A percentile compares a stretch with the other conserved stretches of the same genome.
Conservation (phyloP, 2,113 vertebrate genomes). For the Kryptolebias marmoratus region DNA sequence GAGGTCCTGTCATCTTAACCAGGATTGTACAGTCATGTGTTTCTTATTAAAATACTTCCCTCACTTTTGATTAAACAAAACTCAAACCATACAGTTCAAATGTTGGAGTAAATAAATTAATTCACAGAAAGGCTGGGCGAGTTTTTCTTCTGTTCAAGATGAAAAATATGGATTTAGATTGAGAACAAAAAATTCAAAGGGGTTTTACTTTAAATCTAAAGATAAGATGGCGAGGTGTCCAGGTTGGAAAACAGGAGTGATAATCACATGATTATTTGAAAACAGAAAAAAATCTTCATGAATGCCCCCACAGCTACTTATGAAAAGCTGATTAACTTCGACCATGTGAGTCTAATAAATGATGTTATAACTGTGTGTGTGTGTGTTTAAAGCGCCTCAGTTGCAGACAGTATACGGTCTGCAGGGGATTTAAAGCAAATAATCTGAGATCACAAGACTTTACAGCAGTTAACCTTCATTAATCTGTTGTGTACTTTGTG, state of each 20-base stretch:
- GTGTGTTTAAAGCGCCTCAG: constrained; percentile 36
- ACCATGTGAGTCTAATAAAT: constrained; percentile 69
- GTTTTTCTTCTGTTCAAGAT: background rate
- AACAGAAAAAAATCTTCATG: constrained; percentile 37
- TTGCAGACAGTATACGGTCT: constrained; percentile 28
- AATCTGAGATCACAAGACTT: constrained; percentile 65
- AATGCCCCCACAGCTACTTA: constrained; percentile 65
- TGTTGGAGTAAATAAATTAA: background rate
- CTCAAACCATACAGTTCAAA: constrained; percentile 31
- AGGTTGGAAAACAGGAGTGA: background rate
- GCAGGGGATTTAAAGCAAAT: constrained; percentile 36
- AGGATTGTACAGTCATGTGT: constrained; percentile 70
- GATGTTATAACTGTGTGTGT: constrained; percentile 45
- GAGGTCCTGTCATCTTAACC: constrained; percentile 57
- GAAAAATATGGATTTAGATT: background rate
- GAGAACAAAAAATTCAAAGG: background rate
- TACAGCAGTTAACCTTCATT: constrained; percentile 1
- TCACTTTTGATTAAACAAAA: constrained; percentile 45
- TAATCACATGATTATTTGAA: constrained; percentile 61
- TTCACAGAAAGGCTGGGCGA: background rate
- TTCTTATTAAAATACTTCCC: constrained; percentile 69
- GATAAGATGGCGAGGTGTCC: background rate
- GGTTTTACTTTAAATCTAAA: background rate
- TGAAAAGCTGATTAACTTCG: constrained; percentile 66
- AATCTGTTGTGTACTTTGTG: constrained; percentile 2